Base-by-base conservation (phyloP, 2,797 vertebrate genomes). In the Delichon dasypus region DNA sequence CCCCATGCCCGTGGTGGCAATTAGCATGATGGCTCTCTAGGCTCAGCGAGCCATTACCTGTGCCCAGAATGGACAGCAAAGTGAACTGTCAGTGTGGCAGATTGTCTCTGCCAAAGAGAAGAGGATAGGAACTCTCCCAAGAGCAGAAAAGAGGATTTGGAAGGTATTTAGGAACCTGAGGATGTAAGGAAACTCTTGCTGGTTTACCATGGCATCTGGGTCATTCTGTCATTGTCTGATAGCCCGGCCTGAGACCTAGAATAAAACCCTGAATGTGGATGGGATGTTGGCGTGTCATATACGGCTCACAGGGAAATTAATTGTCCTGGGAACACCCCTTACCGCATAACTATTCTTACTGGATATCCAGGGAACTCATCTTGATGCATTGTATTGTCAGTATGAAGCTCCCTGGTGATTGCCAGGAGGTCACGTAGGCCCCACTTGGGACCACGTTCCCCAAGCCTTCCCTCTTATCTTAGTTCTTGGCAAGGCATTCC, bases 391-490 rank as follows among this genome's bases (percentile, higher is more conserved):
- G 15, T 13, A 9, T 30, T n/a, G 11, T 26, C 53, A 48, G 10
- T 22, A 9, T 42, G 29, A 81, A 64, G 15, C 29, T 81, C 80
- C 68, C 50, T 64, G 14, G 13, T 72, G 34, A 5, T 23, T 48
- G 6, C 26, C 26, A 21, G 44, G 26, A 75, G 42, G 50, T 55
- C 79, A 27, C 12, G 0, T 3, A 14, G 8, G 14, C 9, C n/a
- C 11, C 25, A 10, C 17, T 7, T 47, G 40, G 6, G 8, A 55
- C 5, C 45, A 18, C 0, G 0, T 19, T 60, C 13, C 30, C 27
- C 44, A 70, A 66, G 19, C 10, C 22, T 9, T 54, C 9, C 32
- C 27, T 80, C 27, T 54, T 55, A 36, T 14, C 48, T 87, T 45
- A 51, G 53, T 9, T 50, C 1, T 0, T 40, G 26, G 27, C 19